Conservation (phyloP, 2,888 invertebrate genomes). For the Phlogophora meticulosa region DNA sequence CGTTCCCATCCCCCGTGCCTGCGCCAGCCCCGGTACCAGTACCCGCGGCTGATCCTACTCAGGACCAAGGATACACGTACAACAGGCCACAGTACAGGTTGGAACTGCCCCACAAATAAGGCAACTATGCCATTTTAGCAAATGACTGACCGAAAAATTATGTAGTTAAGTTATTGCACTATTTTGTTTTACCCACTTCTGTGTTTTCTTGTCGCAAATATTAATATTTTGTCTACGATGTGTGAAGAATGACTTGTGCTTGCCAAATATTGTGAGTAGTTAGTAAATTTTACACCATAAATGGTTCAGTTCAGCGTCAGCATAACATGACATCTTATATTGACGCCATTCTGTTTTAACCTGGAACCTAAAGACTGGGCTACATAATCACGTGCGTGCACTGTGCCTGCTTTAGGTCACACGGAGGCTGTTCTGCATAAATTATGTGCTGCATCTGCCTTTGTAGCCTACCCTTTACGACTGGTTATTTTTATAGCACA, state of each 20-base stretch:
- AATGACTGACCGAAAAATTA: constrained; percentile 43
- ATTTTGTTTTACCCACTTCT: constrained; percentile 9
- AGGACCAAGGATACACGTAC: constrained; percentile 81
- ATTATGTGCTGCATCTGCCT: background rate
- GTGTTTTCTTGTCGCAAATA: constrained; percentile 22
- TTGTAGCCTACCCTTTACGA: background rate
- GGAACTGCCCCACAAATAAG: constrained; percentile 84
- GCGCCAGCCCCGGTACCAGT: constrained; percentile 57
- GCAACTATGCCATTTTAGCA: constrained; percentile 7
- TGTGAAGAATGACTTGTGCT: constrained; percentile 25
- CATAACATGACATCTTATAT: too few species aligned
- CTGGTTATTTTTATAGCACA: background rate
- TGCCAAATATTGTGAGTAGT: constrained; percentile 38
- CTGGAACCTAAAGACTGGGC: background rate
- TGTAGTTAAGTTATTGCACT: constrained; percentile 41
- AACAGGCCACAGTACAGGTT: constrained; percentile 85
- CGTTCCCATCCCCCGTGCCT: constrained; percentile 67
- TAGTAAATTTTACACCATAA: background rate
- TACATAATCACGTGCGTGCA: background rate
- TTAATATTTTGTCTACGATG: constrained; percentile 15
- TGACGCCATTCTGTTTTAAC: too few species aligned
- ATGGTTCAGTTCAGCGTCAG: constrained; percentile 16
- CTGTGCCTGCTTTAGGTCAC: background rate
- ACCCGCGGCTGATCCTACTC: constrained; percentile 63
- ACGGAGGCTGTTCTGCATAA: background rate